Conservation (phyloP, 2,888 invertebrate genomes). For the Thymelicus lineola region DNA sequence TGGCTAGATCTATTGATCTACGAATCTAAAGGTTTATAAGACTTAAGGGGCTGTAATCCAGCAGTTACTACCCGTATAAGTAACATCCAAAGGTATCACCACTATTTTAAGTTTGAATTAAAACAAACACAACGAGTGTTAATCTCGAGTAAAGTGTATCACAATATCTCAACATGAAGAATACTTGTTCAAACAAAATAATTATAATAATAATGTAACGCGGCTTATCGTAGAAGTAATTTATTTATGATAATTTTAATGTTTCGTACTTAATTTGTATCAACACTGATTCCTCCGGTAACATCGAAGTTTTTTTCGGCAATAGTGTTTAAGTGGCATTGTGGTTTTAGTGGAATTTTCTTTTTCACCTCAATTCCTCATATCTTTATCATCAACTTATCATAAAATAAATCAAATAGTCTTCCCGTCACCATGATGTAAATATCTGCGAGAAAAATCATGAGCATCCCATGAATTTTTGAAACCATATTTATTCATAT, state of each 20-base stretch:
- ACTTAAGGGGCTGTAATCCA: too few relatives aligned
- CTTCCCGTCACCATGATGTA: neutral
- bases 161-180: neutral
- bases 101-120: too few relatives aligned
- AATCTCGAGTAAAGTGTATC: neutral
- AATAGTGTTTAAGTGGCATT: neutral
- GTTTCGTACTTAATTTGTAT: conserved; percentile 56
- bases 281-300: conserved; percentile 27
- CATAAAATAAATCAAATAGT: neutral
- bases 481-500: too few relatives aligned
- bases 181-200: conserved; percentile 26
- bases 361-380: neutral
- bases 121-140: too few relatives aligned
- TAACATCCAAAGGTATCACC: too few relatives aligned
- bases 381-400: neutral
- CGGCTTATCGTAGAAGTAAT: conserved; percentile 42
- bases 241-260: conserved; percentile 49
- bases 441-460: too few relatives aligned
- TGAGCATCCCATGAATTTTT: too few relatives aligned
- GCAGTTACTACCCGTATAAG: too few relatives aligned
- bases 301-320: conserved; percentile 23
- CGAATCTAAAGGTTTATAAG: too few relatives aligned
- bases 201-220: conserved; percentile 26
- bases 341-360: conserved; percentile 35
- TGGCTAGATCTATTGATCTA: too few relatives aligned